Evolutionary conservation across 2,113 vertebrate genomes (phyloP).

Genomic region (Pholis gunnellus): DNA sequence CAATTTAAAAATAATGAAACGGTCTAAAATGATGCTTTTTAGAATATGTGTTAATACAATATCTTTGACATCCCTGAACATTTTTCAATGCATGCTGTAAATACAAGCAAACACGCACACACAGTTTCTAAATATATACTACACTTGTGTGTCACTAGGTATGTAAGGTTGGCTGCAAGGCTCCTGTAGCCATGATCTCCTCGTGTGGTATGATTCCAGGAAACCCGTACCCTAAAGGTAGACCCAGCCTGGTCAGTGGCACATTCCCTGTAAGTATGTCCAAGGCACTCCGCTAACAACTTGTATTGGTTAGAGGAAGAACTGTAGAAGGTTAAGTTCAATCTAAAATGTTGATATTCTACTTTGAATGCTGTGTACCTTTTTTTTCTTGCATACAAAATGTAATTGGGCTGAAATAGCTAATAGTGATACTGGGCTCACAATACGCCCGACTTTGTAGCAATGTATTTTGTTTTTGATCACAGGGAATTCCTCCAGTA

Average conservation of each 20-base stretch:
- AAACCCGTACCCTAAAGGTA: slow-evolving; percentile 98
- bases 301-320: not conserved
- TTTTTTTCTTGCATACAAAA: not conserved
- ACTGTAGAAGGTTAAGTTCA: not conserved
- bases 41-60: not conserved
- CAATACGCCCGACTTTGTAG: not conserved
- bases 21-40: not conserved
- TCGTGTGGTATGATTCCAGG: slow-evolving; percentile 98
- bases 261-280: slow-evolving; percentile 91
- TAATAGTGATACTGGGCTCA: not conserved
- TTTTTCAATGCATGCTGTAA: not conserved
- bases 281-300: not conserved
- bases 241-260: slow-evolving; percentile 94
- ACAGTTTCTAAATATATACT: not conserved
- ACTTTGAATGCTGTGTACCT: not conserved
- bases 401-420: not conserved
- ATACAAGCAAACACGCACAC: not conserved
- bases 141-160: slow-evolving; percentile 82
- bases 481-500: slow-evolving; percentile 88
- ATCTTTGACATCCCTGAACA: not conserved
- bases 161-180: slow-evolving; percentile 96
- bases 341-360: not conserved
- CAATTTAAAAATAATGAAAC: not conserved
- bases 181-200: slow-evolving; percentile 97
- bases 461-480: slow-evolving; percentile 17